phyloP scores from a whole-genome alignment of 2,113 vertebrate genomes.

The Catharus fuscescens region DNA sequence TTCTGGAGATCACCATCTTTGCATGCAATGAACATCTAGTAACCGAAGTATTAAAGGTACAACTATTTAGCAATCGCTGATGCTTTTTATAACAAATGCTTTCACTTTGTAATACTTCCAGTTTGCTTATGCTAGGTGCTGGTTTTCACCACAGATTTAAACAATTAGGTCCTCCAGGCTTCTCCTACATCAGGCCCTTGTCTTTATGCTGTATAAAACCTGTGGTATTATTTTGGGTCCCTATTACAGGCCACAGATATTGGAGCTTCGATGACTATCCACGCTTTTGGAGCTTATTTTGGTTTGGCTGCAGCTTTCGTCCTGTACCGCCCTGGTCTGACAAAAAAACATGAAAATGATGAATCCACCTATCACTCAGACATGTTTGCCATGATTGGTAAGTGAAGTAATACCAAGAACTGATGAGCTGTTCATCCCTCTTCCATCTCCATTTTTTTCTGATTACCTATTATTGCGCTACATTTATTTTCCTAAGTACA shows the following conservation, averaged over 20 bases:
- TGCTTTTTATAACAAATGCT: not conserved
- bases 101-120: not conserved
- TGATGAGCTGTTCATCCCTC: not conserved
- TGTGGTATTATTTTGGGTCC: not conserved
- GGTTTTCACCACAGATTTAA: not conserved
- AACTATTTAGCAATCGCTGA: not conserved
- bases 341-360: constrained; percentile 81
- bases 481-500: not conserved
- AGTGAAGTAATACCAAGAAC: not conserved
- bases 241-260: constrained; percentile 84
- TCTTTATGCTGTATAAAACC: not conserved
- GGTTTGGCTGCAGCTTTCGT: constrained; percentile 86
- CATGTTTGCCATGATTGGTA: constrained; percentile 96
- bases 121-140: not conserved
- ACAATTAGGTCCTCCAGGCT: not conserved
- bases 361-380: constrained; percentile 92
- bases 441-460: not conserved
- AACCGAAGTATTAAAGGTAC: constrained; percentile 68
- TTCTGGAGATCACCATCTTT: constrained; percentile 90
- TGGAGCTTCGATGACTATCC: constrained; percentile 96
- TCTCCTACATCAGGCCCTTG: not conserved
- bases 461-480: not conserved
- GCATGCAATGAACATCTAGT: constrained; percentile 87
- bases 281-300: constrained; percentile 94
- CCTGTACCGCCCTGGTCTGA: constrained; percentile 84